These are phyloP conservation scores for Tautogolabrus adspersus DNA, from an alignment of 2,113 vertebrate genomes.

Conservation along the genomic window DNA sequence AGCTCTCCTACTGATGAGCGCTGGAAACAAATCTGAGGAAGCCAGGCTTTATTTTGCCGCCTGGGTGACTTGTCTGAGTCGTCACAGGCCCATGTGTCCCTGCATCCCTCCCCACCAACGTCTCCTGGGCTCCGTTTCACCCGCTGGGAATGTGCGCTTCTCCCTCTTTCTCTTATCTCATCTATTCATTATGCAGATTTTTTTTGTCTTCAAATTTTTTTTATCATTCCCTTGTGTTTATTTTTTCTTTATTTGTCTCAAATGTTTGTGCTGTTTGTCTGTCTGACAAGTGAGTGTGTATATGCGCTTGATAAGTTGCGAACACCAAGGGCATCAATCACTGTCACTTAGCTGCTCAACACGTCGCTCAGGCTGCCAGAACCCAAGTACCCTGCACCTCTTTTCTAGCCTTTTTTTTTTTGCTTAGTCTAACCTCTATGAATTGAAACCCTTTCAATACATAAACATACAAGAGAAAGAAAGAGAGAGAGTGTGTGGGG, in stretches of 20 bases:
- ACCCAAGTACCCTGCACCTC: conserved; percentile 35
- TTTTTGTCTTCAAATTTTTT: neutral
- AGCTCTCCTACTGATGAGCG: conserved; percentile 78
- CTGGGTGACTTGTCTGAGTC: conserved; percentile 77
- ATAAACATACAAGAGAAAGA: conserved; percentile 70
- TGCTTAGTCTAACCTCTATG: conserved; percentile 62
- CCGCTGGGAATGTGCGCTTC: conserved; percentile 65
- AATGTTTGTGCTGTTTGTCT: conserved; percentile 73
- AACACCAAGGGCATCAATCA: conserved; percentile 87
- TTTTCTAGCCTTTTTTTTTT: conserved; percentile 32
- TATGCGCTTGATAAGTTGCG: conserved; percentile 70
- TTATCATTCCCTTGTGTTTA: conserved; percentile 63
- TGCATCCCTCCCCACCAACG: conserved; percentile 46
- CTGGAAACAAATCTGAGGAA: conserved; percentile 78
- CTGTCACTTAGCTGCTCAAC: conserved; percentile 81
- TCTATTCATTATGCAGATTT: conserved; percentile 77
- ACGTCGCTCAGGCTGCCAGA: conserved; percentile 72
- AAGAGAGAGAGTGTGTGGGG: neutral
- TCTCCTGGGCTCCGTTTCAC: conserved; percentile 58
- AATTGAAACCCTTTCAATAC: conserved; percentile 78
- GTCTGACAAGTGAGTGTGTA: conserved; percentile 47
- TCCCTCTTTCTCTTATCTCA: conserved; percentile 53
- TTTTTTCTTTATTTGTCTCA: conserved; percentile 77
- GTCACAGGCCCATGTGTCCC: conserved; percentile 65
- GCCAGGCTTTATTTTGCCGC: conserved; percentile 76